Conservation (phyloP, 2,113 vertebrate genomes). For the Micromys minutus region DNA sequence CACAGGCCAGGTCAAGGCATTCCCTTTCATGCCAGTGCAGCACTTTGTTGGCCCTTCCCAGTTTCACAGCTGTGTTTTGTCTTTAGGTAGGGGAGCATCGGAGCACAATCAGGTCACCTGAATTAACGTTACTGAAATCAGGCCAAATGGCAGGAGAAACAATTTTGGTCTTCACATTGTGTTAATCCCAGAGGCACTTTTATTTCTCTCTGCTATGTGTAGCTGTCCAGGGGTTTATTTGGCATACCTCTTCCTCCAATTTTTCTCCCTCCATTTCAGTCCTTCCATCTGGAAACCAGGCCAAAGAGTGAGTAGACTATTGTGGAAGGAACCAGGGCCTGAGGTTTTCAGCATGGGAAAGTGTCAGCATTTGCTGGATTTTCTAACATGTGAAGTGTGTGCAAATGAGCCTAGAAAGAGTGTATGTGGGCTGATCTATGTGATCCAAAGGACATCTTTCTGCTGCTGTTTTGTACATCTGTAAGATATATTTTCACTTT, state of each 20-base stretch:
- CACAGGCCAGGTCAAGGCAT: not conserved
- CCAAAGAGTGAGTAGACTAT: not conserved
- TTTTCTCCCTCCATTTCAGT: not conserved
- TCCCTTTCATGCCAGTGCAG: not conserved
- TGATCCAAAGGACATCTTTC: not conserved
- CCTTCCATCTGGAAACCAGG: not conserved
- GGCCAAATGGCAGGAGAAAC: not conserved
- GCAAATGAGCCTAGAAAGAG: not conserved
- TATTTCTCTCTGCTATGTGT: not conserved
- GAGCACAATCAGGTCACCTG: not conserved
- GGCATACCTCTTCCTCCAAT: not conserved
- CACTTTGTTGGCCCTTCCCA: not conserved
- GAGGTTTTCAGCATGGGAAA: not conserved
- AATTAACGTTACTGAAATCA: not conserved
- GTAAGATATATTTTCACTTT: slow-evolving; percentile 1
- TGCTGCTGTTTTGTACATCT: not conserved
- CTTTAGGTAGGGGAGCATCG: not conserved
- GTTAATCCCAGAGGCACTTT: not conserved
- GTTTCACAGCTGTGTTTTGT: not conserved
- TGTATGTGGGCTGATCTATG: not conserved
- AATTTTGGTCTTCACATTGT: not conserved
- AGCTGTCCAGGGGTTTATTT: not conserved
- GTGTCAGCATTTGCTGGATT: not conserved
- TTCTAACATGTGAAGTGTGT: not conserved
- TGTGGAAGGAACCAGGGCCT: not conserved